These are phyloP conservation scores for Shargacucullia verbasci DNA, from an alignment of 2,888 invertebrate species.

Conservation along the genomic window DNA sequence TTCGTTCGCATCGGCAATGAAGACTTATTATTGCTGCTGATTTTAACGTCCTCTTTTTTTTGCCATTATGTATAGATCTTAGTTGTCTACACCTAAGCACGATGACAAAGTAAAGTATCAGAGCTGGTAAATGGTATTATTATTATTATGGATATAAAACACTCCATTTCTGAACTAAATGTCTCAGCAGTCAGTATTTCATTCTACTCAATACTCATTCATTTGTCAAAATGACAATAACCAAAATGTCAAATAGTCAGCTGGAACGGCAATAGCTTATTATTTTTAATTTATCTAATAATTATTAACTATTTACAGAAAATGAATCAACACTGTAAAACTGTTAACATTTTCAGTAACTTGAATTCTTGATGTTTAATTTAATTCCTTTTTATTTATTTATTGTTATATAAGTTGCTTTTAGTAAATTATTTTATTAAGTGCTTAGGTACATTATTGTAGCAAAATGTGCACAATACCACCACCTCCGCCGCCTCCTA, in stretches of 20 bases:
- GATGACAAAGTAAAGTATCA: too few species aligned
- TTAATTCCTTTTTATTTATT: conserved; percentile 17
- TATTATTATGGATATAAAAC: too few species aligned
- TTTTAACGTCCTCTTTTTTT: too few species aligned
- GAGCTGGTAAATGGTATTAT: too few species aligned
- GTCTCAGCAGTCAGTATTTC: too few species aligned
- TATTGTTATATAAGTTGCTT: conserved; percentile 43
- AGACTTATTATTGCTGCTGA: too few species aligned
- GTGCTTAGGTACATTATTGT: not conserved
- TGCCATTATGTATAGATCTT: too few species aligned
- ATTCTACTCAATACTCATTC: too few species aligned
- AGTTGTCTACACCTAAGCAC: too few species aligned
- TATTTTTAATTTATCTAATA: not conserved
- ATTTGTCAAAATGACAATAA: too few species aligned
- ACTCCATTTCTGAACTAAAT: too few species aligned
- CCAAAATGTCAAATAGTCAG: conserved; percentile 1
- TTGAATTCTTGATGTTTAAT: conserved; percentile 4
- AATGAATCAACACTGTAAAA: conserved; percentile 14
- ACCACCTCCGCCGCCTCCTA: conserved; percentile 70
- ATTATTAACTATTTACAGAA: conserved; percentile 2
- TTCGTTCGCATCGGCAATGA: too few species aligned
- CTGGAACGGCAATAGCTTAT: not conserved
- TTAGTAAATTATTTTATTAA: conserved; percentile 5
- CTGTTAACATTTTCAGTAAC: not conserved
- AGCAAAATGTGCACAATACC: conserved; percentile 77